Base-by-base conservation (phyloP, 2,888 invertebrate genomes). In the Ectobius pallidus region DNA sequence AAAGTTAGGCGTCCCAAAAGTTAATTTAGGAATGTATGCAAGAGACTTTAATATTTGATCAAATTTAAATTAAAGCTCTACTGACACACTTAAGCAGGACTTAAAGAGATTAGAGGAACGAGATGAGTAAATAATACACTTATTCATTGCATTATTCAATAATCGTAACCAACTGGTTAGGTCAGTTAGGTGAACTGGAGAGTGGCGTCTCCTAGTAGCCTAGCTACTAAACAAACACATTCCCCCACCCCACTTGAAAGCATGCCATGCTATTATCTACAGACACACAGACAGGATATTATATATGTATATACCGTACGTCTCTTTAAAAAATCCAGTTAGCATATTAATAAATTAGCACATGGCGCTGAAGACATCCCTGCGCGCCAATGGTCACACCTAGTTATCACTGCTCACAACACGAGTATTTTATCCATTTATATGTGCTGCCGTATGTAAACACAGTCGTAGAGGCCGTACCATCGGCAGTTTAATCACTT, bases 121-220 rank as follows among this genome's bases (percentile, higher is more conserved):
- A 7, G n/a, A 20, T 49, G n/a, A 3, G 27, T 30, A 58, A 27
- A 42, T 65, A 65, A 65, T 42, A 34, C 65, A 27, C 44, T 65
- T 65, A 42, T 42, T 25, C 27, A 27, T 30, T 42, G 42, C 63
- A 63, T 63, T 63, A 65, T 42, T 69, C 34, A 69, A 39, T 34
- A 46, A 65, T 65, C n/a, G 52, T 27, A 32, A 49, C 25, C 20
- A 72, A 46, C 63, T 69, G 69, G 72, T 72, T 46, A 55, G 58
- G 34, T 58, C 44, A 67, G 61, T 49, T n/a, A n/a, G n/a, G n/a
- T n/a, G n/a, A 32, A 39, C 34, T 46, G 69, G 3, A 22, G 49
- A 62, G 69, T 72, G 72, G 62, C 72, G 72, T 62, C 62, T 46
- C 49, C 68, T 72, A 44, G 69, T 34, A 69, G 69, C 69, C 69